Conservation (phyloP, 2,113 vertebrate species). For the Sylvietta virens region DNA sequence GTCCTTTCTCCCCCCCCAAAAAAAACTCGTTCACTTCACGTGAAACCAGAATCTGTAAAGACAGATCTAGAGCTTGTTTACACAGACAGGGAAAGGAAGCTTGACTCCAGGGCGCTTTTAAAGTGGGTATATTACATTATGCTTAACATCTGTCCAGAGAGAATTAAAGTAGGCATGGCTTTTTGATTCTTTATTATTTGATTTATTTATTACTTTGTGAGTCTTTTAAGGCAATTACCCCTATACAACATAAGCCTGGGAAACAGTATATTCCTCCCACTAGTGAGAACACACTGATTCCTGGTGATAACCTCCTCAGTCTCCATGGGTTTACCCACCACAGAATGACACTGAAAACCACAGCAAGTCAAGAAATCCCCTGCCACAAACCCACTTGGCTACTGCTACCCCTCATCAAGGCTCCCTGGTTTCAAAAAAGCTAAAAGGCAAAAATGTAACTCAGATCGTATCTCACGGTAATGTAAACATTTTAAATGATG, state of each 20-base stretch:
- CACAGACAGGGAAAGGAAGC: not conserved
- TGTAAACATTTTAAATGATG: not conserved
- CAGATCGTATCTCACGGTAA: not conserved
- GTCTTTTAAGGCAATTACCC: not conserved
- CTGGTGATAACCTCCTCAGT: not conserved
- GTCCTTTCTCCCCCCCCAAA: not conserved
- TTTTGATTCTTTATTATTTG: not conserved
- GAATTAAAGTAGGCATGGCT: not conserved
- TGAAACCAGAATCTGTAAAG: not conserved
- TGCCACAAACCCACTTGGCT: not conserved
- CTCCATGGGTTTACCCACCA: not conserved
- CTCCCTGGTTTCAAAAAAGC: not conserved
- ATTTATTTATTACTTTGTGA: not conserved
- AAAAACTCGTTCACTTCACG: not conserved
- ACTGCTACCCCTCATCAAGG: rapidly evolving
- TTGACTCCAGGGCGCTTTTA: not conserved
- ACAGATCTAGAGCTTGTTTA: not conserved
- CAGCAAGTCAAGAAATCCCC: not conserved
- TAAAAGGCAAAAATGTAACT: not conserved
- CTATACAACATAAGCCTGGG: not conserved
- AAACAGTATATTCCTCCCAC: not conserved
- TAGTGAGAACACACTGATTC: not conserved
- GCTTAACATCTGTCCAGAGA: not conserved
- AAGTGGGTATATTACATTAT: not conserved
- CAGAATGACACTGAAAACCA: not conserved